These are phyloP conservation scores for Pogoniulus pusillus DNA, from an alignment of 2,797 vertebrate species.

Conservation along the genomic window DNA sequence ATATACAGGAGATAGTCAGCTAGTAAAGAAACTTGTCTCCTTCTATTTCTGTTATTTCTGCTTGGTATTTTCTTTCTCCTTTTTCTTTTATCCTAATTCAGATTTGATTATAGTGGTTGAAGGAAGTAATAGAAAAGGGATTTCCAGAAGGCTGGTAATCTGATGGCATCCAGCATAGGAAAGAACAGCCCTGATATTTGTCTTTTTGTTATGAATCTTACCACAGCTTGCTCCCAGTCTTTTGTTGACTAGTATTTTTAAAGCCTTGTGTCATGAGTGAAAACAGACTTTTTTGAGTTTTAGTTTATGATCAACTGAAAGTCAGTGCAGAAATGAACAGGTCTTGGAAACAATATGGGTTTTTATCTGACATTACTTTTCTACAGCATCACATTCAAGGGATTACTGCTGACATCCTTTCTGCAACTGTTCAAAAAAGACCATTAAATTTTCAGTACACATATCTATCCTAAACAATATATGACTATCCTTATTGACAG, in stretches of 20 bases:
- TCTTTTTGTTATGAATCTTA: neutral
- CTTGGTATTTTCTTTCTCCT: neutral
- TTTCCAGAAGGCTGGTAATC: neutral
- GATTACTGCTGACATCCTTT: neutral
- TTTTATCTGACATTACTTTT: neutral
- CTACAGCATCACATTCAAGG: neutral
- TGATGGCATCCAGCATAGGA: neutral
- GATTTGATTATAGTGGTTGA: neutral
- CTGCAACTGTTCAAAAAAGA: neutral
- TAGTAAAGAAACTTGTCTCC: neutral
- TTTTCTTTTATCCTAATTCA: neutral
- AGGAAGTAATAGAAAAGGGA: neutral
- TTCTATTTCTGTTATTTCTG: neutral
- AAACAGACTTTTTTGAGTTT: neutral
- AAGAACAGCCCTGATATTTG: neutral
- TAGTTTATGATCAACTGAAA: neutral
- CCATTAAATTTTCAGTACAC: neutral
- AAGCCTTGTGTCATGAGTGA: neutral
- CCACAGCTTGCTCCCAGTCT: neutral
- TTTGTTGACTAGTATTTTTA: neutral
- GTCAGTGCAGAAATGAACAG: neutral
- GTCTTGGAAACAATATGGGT: neutral
- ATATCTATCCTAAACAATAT: neutral
- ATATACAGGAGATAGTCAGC: neutral
- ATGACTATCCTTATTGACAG: neutral